phyloP scores from a whole-genome alignment of 2,888 invertebrate species.

The Erebia palarica region DNA sequence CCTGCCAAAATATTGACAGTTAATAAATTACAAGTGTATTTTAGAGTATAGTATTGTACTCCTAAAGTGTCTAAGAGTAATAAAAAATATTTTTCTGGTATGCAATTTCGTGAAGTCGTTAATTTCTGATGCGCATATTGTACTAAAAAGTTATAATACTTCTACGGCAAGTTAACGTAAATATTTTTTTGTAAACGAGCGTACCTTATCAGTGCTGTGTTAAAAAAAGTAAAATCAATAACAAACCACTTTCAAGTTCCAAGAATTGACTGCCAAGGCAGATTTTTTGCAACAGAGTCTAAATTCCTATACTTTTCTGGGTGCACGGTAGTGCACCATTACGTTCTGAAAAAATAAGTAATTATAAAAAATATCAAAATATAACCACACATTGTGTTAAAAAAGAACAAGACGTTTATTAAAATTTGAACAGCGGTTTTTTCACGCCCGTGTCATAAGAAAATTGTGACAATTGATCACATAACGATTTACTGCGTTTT shows the following conservation, averaged over 20 bases:
- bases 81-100: too few species aligned
- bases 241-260: neutral
- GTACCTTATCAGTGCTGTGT: too few species aligned
- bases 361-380: neutral
- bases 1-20: too few species aligned
- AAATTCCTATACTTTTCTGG: neutral
- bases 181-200: too few species aligned
- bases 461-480: slow-evolving; percentile 24
- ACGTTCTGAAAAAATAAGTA: neutral
- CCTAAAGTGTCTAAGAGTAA: too few species aligned
- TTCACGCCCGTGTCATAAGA: neutral
- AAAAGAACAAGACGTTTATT: neutral
- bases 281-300: neutral
- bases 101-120: too few species aligned
- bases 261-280: neutral
- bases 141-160: too few species aligned
- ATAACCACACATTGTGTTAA: too few species aligned
- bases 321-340: slow-evolving; percentile 15
- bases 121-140: too few species aligned
- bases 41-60: too few species aligned
- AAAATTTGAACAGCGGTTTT: neutral
- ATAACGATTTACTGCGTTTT: slow-evolving; percentile 32
- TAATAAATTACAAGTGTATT: too few species aligned
- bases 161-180: too few species aligned
- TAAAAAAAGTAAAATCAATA: neutral